Evolutionary conservation across 2,797 vertebrate genomes (phyloP).

Genomic region (Falco cherrug): DNA sequence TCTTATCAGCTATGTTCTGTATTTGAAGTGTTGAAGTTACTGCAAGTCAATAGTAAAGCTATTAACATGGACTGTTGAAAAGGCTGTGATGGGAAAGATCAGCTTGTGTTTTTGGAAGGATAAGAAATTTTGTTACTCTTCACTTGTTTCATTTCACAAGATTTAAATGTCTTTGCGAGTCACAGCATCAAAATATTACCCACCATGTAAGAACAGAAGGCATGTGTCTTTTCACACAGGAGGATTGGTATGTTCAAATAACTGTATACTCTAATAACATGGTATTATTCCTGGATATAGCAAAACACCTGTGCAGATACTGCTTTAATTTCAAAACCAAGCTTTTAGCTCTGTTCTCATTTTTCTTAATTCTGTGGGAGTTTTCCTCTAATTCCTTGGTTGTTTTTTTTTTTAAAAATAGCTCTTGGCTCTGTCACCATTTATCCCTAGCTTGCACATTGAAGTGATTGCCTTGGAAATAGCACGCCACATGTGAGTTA

Average conservation of each 20-base stretch:
- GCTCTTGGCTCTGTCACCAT: background rate
- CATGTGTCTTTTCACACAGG: background rate
- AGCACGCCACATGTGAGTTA: background rate
- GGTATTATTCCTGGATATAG: background rate
- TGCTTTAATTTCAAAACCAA: background rate
- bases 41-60: conserved; percentile 65
- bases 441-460: background rate
- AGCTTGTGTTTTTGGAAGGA: background rate
- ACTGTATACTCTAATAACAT: background rate
- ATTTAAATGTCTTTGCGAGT: background rate
- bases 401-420: background rate
- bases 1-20: background rate
- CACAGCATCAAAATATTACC: background rate
- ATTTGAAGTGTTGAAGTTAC: background rate
- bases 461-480: background rate
- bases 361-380: rapidly evolving
- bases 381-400: background rate
- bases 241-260: background rate
- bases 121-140: background rate
- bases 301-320: background rate
- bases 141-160: background rate
- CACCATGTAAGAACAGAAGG: background rate
- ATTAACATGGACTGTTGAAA: conserved; percentile 74
- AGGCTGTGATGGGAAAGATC: conserved; percentile 34
- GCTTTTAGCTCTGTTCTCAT: background rate